Evolutionary conservation across 2,888 invertebrate genomes (phyloP), one percentile per base, ranked within the genome.

Genomic region (Epirrhoe alternata): DNA sequence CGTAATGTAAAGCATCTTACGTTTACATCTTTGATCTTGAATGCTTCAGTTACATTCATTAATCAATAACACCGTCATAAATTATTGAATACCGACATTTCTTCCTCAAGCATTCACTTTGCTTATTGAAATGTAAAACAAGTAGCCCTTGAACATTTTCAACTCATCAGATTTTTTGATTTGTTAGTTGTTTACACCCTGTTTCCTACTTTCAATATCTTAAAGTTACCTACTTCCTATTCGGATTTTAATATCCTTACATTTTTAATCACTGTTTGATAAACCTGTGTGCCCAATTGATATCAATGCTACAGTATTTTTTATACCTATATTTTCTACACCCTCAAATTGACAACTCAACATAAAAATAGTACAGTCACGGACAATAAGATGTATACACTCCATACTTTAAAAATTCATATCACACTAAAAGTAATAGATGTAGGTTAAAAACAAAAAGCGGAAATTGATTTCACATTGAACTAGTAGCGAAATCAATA

Each of bases 81-180:
- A 47, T 47, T 16, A 14, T 14, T 47, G 16, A 16, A 47, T 45
- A 45, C 5, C 14, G 47, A 47, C 16, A 6, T 47, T 16, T 47
- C 47, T 45, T 45, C n/a, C n/a, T 14, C 47, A 47, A 16, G 45
- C 47, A 16, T 47, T 47, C 14, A 6, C 47, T 16, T 16, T 5
- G 47, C n/a, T 17, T 38, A 30, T 59, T 14, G 30, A 61, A 47
- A 45, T 30, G 6, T 42, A 17, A 53, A 53, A 61, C 33, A 12
- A 61, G 61, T 47, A 33, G 53, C 1, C 54, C 54, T 61, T 61
- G 47, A 61, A 35, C n/a, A 54, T 31, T 45, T 45, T 31, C 42
- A 47, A 51, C 50, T 30, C 31, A 58, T 49, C n/a, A 8, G 16
- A 38, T n/a, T 47, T 14, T 45, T 47, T 49, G 35, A 35, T 50